Base-by-base conservation (phyloP, 2,888 invertebrate species). In the Congeria kusceri region DNA sequence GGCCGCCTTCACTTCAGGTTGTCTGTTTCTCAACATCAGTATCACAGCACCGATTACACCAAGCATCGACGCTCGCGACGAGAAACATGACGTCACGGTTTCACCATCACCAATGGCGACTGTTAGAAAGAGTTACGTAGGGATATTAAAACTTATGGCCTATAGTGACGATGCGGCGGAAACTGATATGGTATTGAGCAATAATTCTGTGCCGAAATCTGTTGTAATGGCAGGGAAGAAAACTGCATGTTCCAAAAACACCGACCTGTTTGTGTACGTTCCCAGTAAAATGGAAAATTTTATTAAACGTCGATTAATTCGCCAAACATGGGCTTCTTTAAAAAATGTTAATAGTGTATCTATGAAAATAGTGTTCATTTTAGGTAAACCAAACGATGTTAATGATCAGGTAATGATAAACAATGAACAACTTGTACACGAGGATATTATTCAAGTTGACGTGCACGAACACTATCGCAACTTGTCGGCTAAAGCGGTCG, bases 361-460 rank as follows among this genome's bases (percentile, higher is more conserved):
- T 15, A 58, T 87, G 0, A 72, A 69, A 53, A 71, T 74, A 18
- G 64, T 86, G 18, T 88, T 87, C 65, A 77, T 87, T 64, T 29
- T 87, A 1, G 87, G 86, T 11, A 79, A 65, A 58, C 81, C 88
- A 11, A 44, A 32, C 3, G 68, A 77, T 15, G 44, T 27, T 9
- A 61, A 76, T 39, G 82, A 84, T 32, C 86, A 85, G 53, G 58
- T 85, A 11, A 79, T 82, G 68, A 80, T 88, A 11, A 80, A 82
- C n/a, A 82, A 83, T 25, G 88, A 87, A 71, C 82, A 84, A 28
- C 23, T 83, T 3, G 59, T 78, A 11, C 72, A 84, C 58, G 67
- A 77, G 1, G 88, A 88, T 61, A 87, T 88, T 13, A 61, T 88
- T 13, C 85, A 86, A 46, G 83, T 81, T 11, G 83, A 87, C 59